Conservation (phyloP, 2,113 vertebrate genomes). For the Seriola rivoliana region DNA sequence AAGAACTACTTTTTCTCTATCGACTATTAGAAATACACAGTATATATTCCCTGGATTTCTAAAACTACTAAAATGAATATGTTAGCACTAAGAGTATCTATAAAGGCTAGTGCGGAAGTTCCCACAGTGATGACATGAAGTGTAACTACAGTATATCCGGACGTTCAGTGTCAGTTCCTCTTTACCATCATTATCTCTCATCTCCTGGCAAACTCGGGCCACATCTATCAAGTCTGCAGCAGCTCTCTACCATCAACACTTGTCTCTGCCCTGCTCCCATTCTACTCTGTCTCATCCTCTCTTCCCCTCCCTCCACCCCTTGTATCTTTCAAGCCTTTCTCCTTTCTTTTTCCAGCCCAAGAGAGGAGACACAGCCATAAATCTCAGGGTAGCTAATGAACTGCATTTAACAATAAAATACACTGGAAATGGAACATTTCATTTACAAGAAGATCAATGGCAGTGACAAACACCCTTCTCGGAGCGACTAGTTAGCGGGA, state of each 20-base stretch:
- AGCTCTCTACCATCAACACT: conserved; percentile 53
- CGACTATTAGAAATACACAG: no score
- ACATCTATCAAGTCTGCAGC: conserved; percentile 66
- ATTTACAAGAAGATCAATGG: conserved; percentile 85
- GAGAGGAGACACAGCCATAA: conserved; percentile 76
- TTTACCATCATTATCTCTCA: conserved; percentile 53
- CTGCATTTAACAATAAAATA: conserved; percentile 87
- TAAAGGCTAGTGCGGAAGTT: conserved; percentile 4
- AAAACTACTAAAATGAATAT: conserved; percentile 5
- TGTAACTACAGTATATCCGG: conserved; percentile 46
- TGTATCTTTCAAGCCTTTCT: conserved; percentile 35
- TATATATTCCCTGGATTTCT: conserved; percentile 76
- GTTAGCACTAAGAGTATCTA: neutral
- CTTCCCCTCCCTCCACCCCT: neutral
- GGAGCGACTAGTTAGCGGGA: conserved; percentile 78
- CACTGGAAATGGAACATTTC: conserved; percentile 85
- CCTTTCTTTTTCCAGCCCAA: conserved; percentile 42
- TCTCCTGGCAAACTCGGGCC: conserved; percentile 59
- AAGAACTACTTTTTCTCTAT: neutral
- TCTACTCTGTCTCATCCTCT: conserved; percentile 4
- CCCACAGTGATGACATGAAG: conserved; percentile 32
- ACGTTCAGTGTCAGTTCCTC: conserved; percentile 45
- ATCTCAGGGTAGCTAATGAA: conserved; percentile 85
- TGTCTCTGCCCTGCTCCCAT: conserved; percentile 30
- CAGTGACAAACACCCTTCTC: conserved; percentile 81